These are phyloP conservation scores for Leptinotarsa lineolata DNA, from an alignment of 1,140 invertebrate genomes.

Conservation along the genomic window DNA sequence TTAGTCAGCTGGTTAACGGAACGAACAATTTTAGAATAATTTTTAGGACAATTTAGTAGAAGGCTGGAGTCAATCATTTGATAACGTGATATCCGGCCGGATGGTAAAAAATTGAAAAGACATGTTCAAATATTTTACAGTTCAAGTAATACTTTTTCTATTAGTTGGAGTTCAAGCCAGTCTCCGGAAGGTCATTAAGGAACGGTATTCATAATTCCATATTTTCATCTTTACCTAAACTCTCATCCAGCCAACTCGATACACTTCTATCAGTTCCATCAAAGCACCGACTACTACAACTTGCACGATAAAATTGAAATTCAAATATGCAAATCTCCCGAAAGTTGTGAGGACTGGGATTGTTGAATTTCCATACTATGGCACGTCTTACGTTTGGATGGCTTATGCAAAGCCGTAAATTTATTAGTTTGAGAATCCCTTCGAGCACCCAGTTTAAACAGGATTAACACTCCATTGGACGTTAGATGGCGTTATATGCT, in stretches of 20 bases:
- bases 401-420: slow-evolving; percentile 54
- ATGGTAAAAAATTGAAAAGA: too few relatives aligned
- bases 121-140: too few relatives aligned
- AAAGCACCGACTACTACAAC: background rate
- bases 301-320: slow-evolving; percentile 48
- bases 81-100: too few relatives aligned
- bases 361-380: slow-evolving; percentile 45
- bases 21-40: too few relatives aligned
- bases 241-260: background rate
- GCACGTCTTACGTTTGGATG: slow-evolving; percentile 45
- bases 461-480: slow-evolving; percentile 52
- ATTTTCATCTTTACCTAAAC: slow-evolving; percentile 5
- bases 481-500: slow-evolving; percentile 31
- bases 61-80: too few relatives aligned
- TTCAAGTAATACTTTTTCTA: too few relatives aligned
- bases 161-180: too few relatives aligned
- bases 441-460: slow-evolving; percentile 46
- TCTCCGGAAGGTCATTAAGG: too few relatives aligned
- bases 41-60: too few relatives aligned
- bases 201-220: background rate
- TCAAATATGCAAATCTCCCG: slow-evolving; percentile 51
- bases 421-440: slow-evolving; percentile 51
- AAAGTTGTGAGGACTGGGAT: slow-evolving; percentile 41
- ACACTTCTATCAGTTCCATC: slow-evolving; percentile 6
- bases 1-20: too few relatives aligned